phyloP scores from a whole-genome alignment of 2,113 vertebrate genomes.

The Okapia johnstoni region DNA sequence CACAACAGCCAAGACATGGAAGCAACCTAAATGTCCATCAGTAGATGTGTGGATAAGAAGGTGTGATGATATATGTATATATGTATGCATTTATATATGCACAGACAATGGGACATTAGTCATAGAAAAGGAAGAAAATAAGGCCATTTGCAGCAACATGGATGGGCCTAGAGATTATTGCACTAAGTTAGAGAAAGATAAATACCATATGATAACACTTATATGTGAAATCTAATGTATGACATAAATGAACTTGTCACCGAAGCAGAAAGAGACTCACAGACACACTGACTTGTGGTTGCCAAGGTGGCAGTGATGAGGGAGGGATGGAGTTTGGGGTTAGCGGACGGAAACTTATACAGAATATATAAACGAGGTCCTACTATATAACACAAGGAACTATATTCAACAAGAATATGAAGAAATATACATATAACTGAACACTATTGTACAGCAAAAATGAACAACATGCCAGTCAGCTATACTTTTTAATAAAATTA shows the following conservation, averaged over 20 bases:
- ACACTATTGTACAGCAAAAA: not conserved
- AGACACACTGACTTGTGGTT: not conserved
- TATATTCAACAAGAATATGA: not conserved
- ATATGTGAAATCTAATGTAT: not conserved
- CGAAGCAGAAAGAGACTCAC: not conserved
- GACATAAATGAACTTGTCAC: not conserved
- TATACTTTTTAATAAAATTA: not conserved
- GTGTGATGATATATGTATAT: not conserved
- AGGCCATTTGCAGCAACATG: not conserved
- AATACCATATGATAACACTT: not conserved
- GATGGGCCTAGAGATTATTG: not conserved
- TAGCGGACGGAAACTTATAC: not conserved
- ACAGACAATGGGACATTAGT: not conserved
- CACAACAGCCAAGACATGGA: not conserved
- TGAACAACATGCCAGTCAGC: not conserved
- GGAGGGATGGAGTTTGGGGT: not conserved
- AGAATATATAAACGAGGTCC: not conserved
- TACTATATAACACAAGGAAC: not conserved
- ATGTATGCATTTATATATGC: not conserved
- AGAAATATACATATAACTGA: not conserved
- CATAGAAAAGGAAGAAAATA: not conserved
- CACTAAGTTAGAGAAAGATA: not conserved
- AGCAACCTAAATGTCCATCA: not conserved
- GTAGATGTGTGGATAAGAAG: not conserved
- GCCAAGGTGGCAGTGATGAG: not conserved